phyloP scores from a whole-genome alignment of 2,797 vertebrate species.

The Simalia tracyae region DNA sequence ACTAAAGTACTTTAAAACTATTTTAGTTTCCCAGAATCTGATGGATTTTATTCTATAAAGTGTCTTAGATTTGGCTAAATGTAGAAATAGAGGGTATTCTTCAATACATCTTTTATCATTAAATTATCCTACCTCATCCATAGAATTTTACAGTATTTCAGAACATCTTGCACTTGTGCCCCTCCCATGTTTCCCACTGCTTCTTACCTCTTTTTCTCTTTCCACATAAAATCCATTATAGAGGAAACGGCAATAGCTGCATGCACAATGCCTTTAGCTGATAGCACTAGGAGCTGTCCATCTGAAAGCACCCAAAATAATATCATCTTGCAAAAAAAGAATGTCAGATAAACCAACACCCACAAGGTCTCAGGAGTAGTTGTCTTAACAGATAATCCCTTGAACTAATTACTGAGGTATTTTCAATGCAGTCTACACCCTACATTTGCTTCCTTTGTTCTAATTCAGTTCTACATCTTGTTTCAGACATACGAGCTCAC shows the following conservation, averaged over 20 bases:
- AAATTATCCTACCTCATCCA: background rate
- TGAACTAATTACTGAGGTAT: background rate
- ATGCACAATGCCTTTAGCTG: background rate
- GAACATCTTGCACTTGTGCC: background rate
- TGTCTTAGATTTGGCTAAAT: background rate
- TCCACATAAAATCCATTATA: background rate
- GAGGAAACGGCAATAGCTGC: background rate
- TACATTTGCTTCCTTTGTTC: background rate
- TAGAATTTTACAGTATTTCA: background rate
- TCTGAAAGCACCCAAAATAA: background rate
- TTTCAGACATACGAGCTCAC: background rate
- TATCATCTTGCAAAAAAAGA: background rate
- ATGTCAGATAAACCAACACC: background rate
- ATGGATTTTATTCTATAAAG: background rate
- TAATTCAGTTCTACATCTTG: background rate
- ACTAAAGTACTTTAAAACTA: rapidly evolving
- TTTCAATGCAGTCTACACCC: background rate
- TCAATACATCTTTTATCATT: background rate
- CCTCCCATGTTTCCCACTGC: background rate
- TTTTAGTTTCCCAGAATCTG: slow-evolving; percentile 1
- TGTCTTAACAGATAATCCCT: background rate
- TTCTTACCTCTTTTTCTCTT: background rate
- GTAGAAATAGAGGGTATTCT: background rate
- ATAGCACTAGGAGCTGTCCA: background rate
- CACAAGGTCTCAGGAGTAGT: background rate